These are phyloP conservation scores for Oncorhynchus keta DNA, from an alignment of 2,113 vertebrate genomes.

Conservation along the genomic window DNA sequence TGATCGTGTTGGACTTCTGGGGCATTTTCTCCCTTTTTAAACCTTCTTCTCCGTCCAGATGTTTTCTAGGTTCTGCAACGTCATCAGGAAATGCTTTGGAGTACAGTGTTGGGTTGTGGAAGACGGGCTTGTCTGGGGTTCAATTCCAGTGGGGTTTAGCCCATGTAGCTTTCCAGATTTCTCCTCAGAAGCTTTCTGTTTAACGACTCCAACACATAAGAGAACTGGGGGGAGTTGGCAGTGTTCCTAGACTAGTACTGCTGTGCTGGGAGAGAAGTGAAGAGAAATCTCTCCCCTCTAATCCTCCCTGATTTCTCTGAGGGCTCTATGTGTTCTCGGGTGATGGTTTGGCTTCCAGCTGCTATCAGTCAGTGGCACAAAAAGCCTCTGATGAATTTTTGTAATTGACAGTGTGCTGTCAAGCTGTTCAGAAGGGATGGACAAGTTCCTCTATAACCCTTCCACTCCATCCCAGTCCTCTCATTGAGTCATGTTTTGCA, in stretches of 20 bases:
- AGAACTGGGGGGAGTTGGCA: slow-evolving; percentile 38
- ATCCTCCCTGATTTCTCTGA: slow-evolving; percentile 14
- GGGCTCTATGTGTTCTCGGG: slow-evolving; percentile 5
- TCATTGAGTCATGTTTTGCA: slow-evolving; percentile 21
- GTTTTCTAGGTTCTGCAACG: slow-evolving; percentile 32
- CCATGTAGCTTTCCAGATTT: slow-evolving; percentile 38
- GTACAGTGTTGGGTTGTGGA: slow-evolving; percentile 21
- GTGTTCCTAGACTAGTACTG: slow-evolving; percentile 25
- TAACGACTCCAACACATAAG: slow-evolving; percentile 32
- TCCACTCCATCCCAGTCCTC: slow-evolving; percentile 5
- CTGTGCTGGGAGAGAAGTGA: slow-evolving; percentile 11
- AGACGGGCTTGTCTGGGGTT: slow-evolving; percentile 18
- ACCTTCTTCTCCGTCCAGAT: slow-evolving; percentile 27
- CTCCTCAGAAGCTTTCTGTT: slow-evolving; percentile 33
- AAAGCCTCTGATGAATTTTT: slow-evolving; percentile 16
- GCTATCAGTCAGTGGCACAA: not conserved
- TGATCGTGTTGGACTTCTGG: not conserved
- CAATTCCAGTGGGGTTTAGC: slow-evolving; percentile 25
- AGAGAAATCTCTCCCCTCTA: slow-evolving; percentile 24
- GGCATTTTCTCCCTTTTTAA: not conserved
- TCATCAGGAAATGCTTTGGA: slow-evolving; percentile 52
- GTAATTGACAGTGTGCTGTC: slow-evolving; percentile 21
- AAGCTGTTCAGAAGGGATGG: slow-evolving; percentile 1
- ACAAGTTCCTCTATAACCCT: slow-evolving; percentile 19
- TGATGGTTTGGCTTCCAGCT: not conserved